Percentiles rank a stretch among this genome's conserved stretches.
phyloP scores from a whole-genome alignment of 2,113 vertebrate species.

The Hydrolagus affinis region DNA sequence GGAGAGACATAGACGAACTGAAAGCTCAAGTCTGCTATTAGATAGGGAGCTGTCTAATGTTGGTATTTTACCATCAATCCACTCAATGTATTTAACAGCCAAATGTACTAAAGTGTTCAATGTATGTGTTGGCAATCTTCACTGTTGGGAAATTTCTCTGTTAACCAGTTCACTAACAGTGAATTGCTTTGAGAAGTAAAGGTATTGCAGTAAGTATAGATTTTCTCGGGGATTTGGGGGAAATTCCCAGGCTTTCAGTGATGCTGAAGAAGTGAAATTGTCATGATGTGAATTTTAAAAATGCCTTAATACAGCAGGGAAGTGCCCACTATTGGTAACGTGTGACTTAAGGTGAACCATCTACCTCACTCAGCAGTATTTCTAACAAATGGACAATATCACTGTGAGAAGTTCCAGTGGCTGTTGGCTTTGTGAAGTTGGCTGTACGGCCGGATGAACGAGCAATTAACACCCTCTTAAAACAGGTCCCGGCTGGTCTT shows the following conservation, averaged over 20 bases:
- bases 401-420: neutral
- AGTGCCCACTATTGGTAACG: neutral
- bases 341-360: too few species aligned
- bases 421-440: neutral
- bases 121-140: neutral
- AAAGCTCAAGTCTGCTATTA: too few species aligned
- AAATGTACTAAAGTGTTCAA: too few species aligned
- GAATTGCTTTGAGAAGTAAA: neutral
- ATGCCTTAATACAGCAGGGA: neutral
- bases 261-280: neutral
- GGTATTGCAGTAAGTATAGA: neutral
- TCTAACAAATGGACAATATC: neutral
- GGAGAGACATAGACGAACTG: neutral
- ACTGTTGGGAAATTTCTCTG: neutral
- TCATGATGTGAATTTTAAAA: neutral
- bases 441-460: neutral
- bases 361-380: neutral
- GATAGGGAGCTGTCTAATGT: too few species aligned
- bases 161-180: neutral
- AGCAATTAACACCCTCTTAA: neutral
- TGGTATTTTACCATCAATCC: too few species aligned
- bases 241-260: neutral
- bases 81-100: too few species aligned
- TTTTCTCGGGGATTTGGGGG: neutral
- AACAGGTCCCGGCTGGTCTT: neutral